Conservation (phyloP, 37 sponge, comb jelly and placozoan genomes). For the Chondrosia reniformis region DNA sequence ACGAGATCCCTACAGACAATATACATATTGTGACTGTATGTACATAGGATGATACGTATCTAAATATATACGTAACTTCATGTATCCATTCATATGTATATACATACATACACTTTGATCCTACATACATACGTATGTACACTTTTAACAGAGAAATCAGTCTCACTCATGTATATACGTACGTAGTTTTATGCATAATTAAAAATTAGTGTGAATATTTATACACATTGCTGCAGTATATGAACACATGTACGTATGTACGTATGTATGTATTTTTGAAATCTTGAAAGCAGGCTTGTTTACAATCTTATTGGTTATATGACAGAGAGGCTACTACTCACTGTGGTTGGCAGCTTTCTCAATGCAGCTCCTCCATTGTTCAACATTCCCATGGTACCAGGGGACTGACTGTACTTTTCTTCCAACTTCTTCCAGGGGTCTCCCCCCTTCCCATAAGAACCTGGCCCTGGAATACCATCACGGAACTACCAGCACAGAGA, state of each 20-base stretch:
- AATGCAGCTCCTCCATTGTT: conserved; percentile 44
- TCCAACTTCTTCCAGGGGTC: conserved; percentile 63
- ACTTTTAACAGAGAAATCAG: not conserved
- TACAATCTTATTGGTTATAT: too few relatives aligned
- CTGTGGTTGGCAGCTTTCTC: conserved; percentile 19
- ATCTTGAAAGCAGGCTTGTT: too few relatives aligned
- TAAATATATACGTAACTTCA: too few relatives aligned
- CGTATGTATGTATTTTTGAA: too few relatives aligned
- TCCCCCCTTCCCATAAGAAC: conserved; percentile 85
- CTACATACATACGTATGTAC: not conserved
- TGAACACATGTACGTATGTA: too few relatives aligned
- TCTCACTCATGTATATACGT: too few relatives aligned
- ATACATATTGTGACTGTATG: not conserved
- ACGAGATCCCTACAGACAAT: conserved; percentile 49
- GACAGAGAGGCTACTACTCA: conserved; percentile 4
- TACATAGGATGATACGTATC: too few relatives aligned
- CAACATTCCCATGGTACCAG: conserved; percentile 82
- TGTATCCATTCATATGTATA: too few relatives aligned
- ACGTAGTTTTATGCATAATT: too few relatives aligned
- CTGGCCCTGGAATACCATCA: conserved; percentile 73
- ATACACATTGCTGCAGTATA: too few relatives aligned
- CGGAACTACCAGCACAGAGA: conserved; percentile 15
- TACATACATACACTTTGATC: not conserved
- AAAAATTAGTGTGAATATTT: too few relatives aligned
- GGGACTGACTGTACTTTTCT: conserved; percentile 55